A percentile compares a stretch with the other conserved stretches of the same genome.
Evolutionary conservation across 2,797 vertebrate genomes (phyloP).

Genomic region (Pristis pectinata): DNA sequence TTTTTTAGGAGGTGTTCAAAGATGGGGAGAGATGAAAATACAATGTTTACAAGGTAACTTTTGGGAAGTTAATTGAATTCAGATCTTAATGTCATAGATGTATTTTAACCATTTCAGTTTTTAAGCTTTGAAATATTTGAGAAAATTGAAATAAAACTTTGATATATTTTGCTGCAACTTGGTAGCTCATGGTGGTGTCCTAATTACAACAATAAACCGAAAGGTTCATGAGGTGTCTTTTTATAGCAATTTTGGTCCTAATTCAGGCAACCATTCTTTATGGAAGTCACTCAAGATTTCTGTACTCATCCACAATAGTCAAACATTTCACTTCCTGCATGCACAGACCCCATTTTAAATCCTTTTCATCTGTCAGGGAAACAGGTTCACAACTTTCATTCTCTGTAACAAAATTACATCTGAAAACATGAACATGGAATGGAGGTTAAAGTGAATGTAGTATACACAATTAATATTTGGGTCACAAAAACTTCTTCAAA

Average conservation of each 20-base stretch:
- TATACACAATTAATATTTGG: neutral
- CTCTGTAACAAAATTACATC: neutral
- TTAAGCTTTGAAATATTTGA: no score
- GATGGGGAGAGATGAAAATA: neutral
- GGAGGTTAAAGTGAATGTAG: neutral
- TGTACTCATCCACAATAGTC: neutral
- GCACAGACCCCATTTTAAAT: neutral
- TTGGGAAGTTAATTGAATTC: conserved; percentile 11
- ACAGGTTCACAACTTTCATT: neutral
- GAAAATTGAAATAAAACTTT: neutral
- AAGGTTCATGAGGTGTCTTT: neutral
- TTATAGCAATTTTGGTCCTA: neutral
- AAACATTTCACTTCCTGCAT: neutral
- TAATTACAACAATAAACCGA: neutral
- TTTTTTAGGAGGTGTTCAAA: neutral
- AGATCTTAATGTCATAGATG: neutral
- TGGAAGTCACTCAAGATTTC: neutral
- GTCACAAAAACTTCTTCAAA: neutral
- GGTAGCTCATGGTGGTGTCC: neutral
- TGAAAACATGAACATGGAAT: neutral
- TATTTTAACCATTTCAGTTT: neutral
- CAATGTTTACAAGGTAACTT: neutral
- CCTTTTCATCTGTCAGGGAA: neutral
- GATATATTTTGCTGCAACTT: neutral
- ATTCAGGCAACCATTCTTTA: neutral